phyloP scores from a whole-genome alignment of 2,113 vertebrate species.

The Prietella phreatophila region DNA sequence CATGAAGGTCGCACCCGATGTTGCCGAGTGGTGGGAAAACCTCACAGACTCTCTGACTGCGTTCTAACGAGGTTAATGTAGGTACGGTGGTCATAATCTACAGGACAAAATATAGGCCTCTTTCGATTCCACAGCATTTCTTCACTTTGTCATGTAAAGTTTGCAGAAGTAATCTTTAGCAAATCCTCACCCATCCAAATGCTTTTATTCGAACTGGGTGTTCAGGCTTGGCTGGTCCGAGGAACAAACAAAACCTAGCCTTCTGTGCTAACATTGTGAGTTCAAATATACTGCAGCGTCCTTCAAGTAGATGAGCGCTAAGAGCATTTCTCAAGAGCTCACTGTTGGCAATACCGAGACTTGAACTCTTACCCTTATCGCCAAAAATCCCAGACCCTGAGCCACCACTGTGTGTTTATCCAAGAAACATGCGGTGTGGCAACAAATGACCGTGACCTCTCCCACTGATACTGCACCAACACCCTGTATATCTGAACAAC shows the following conservation, averaged over 20 bases:
- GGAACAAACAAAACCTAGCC: neutral
- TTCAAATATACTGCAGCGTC: neutral
- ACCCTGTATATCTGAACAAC: neutral
- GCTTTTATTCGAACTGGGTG: neutral
- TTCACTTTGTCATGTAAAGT: neutral
- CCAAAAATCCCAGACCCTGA: slow-evolving; percentile 13
- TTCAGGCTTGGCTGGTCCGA: neutral
- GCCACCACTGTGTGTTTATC: slow-evolving; percentile 18
- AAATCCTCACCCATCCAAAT: neutral
- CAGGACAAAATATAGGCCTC: no score
- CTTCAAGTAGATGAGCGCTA: neutral
- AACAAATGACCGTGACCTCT: slow-evolving; percentile 21
- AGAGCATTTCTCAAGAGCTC: neutral
- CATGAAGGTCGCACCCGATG: neutral
- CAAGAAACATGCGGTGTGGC: slow-evolving; percentile 19
- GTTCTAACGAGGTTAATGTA: neutral
- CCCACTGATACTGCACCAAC: slow-evolving; percentile 12
- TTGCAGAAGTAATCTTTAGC: neutral
- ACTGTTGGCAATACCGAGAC: neutral
- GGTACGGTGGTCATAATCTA: neutral
- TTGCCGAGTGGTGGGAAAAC: neutral
- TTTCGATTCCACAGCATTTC: neutral
- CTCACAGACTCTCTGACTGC: neutral
- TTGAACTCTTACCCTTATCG: neutral
- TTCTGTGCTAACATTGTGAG: neutral